Evolutionary conservation across 1,140 invertebrate genomes (phyloP), one percentile per base, ranked within the genome.

Genomic region (Sesamia nonagrioides): DNA sequence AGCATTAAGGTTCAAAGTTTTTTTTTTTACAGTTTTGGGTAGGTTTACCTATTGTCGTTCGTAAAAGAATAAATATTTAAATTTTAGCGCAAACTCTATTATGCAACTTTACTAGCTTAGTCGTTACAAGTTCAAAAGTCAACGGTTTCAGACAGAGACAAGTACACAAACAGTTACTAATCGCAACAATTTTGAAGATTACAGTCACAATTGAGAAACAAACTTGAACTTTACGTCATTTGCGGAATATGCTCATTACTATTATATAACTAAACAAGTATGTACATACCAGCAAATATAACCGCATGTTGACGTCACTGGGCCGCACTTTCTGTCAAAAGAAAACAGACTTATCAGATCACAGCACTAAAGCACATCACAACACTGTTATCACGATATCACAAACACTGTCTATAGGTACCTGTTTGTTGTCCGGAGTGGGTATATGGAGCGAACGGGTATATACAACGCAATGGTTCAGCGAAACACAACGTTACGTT

Each of bases 381-480:
- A 79, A 56, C 84, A 88, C 90, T 54, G 42, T 66, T 58, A 80
- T 66, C 78, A 83, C 77, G 71, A 42, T 52, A 61, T 78, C 80
- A 84, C 72, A 48, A 27, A 21, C 60, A 66, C 60, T 68, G 17
- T n/a, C 40, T 35, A 71, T 91, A 27, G 27, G 27, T 27, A 92
- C 90, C 89, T 91, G 88, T 76, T 63, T 68, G 78, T 84, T 84
- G 81, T 83, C 82, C 80, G 79, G 66, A 77, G 58, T 42, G 73
- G 58, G 58, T 50, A 63, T 87, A 66, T 77, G 74, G 86, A 54
- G 78, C 77, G 68, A 83, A 79, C 86, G 86, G 80, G 89, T 88
- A 89, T 83, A 86, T 87, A 79, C 78, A 87, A 86, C 88, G 91
- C 89, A 94, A 94, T 94, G 90, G 89, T 89, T 90, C 84, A 82